Evolutionary conservation across 2,888 invertebrate genomes (phyloP), one percentile per base, ranked within the genome.

Genomic region (Phaedon cochleariae): DNA sequence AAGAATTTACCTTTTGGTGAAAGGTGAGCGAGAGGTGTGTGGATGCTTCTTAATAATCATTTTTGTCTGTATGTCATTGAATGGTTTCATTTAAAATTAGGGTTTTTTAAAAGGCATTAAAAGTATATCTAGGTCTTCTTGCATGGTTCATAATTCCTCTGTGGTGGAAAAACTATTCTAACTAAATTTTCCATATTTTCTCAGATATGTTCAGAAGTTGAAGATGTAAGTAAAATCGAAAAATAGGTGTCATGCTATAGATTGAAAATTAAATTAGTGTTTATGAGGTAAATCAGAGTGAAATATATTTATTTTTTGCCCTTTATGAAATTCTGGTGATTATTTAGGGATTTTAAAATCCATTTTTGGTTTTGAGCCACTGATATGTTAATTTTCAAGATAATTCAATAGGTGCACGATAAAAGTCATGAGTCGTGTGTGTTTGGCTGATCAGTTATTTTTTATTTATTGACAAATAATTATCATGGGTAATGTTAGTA

Each of bases 161-260:
- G 9, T 9, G 9, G n/a, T 52, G 31, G 31, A 6, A 41, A 41
- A 41, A 41, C 3, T 4, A 15, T 41, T 15, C 12, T 41, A 15
- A 41, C 51, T 62, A 67, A 61, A 70, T 64, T 66, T 70, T 73
- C 59, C 73, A 70, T 67, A 72, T 62, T 37, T 67, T 26, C 57
- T 64, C 73, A 77, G 76, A 74, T 76, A 64, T 71, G 62, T 68
- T 70, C 75, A 67, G 76, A 78, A 74, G 71, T 75, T 59, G 71
- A 76, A 67, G 73, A 78, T 73, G 77, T 78, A 77, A 78, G 76
- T 79, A 76, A 54, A 64, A 22, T 7, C 22, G 3, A 45, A 22
- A 5, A 45, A 45, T 46, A 57, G 17, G 6, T 15, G 41, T 15
- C 6, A 9, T 34, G 31, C 31, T 34, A 48, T 48, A 49, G 31